Evolutionary conservation across 2,888 invertebrate species (phyloP).

Genomic region (Pelosia muscerda): DNA sequence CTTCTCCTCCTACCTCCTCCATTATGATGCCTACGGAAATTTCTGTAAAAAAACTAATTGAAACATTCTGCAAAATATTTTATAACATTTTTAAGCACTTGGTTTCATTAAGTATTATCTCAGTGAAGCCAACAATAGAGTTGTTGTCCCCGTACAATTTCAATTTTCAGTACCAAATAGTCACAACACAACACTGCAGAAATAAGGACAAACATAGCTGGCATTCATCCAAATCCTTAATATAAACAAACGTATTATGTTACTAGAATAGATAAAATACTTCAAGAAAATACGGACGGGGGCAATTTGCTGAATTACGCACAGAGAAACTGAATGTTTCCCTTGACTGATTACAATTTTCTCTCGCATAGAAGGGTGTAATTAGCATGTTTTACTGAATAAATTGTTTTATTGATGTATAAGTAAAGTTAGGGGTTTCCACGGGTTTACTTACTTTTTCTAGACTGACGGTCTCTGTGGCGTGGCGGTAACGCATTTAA

Average conservation of each 20-base stretch:
- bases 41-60: not conserved
- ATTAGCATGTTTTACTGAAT: constrained; percentile 12
- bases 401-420: constrained; percentile 4
- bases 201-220: constrained; percentile 37
- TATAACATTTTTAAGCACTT: not conserved
- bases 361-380: not conserved
- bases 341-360: constrained; percentile 22
- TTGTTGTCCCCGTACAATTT: constrained; percentile 7
- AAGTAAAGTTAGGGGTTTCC: not conserved
- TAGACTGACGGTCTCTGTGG: no score
- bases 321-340: constrained; percentile 22
- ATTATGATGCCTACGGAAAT: not conserved
- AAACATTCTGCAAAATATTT: no score
- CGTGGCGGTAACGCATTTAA: no score
- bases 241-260: constrained; percentile 37
- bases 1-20: no score
- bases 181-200: constrained; percentile 30
- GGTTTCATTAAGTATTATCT: not conserved
- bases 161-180: constrained; percentile 17
- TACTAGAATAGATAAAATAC: constrained; percentile 32
- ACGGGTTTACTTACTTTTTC: no score
- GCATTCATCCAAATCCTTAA: constrained; percentile 45
- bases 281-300: constrained; percentile 23
- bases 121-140: not conserved
- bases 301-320: constrained; percentile 20